Percentiles rank a stretch among this genome's conserved stretches.
Conservation (phyloP, 2,888 invertebrate species). For the Volucella zonaria region DNA sequence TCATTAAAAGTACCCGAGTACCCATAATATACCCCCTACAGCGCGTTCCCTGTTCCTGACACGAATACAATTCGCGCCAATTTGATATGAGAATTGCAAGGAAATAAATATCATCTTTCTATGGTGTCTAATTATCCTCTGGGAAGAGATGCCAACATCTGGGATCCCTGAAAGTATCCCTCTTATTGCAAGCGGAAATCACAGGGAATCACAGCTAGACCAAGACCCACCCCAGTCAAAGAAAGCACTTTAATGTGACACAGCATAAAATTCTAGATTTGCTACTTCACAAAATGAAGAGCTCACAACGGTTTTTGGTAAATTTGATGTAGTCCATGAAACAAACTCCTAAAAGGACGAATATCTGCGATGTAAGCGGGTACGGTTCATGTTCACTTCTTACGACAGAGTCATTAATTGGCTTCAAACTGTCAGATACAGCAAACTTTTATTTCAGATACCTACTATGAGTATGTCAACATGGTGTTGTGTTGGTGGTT, state of each 20-base stretch:
- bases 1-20: too few relatives aligned
- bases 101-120: conserved; percentile 34
- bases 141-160: background rate
- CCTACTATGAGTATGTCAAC: background rate
- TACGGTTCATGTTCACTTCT: conserved; percentile 44
- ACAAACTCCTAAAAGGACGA: conserved; percentile 48
- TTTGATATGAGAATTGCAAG: conserved; percentile 14
- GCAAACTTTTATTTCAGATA: conserved; percentile 38
- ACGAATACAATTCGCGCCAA: conserved; percentile 17
- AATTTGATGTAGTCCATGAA: conserved; percentile 48
- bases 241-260: conserved; percentile 48
- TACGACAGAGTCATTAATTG: conserved; percentile 57
- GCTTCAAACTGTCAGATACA: conserved; percentile 64
- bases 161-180: conserved; percentile 14
- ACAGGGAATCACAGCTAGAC: background rate
- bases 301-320: conserved; percentile 55
- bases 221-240: background rate
- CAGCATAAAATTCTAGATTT: conserved; percentile 40
- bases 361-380: conserved; percentile 13
- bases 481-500: conserved; percentile 16
- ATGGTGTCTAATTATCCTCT: conserved; percentile 47
- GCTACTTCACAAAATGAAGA: conserved; percentile 58
- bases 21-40: too few relatives aligned
- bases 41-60: conserved; percentile 26
- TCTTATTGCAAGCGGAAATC: conserved; percentile 28